Base-by-base conservation (phyloP, 2,797 vertebrate genomes). In the Taeniopygia guttata region DNA sequence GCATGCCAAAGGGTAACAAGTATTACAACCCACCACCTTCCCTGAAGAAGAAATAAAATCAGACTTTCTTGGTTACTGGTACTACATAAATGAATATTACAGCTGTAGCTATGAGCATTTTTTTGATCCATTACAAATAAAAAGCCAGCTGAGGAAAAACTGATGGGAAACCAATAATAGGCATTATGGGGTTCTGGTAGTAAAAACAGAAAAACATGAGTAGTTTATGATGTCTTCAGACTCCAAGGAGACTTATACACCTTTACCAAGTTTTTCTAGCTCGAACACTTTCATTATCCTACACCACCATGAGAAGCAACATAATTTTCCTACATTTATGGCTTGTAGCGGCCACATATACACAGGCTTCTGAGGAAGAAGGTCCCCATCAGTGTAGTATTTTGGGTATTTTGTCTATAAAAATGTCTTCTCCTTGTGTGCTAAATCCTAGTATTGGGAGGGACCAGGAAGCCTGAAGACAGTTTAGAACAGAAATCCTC, bases 91-190 rank as follows among this genome's bases (percentile, higher is more conserved):
- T 55, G 46, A 80, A 58, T 62, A 75, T 46, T 68, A 54, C 14
- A 62, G 5, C 16, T 5, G 26, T 32, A 52, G 36, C n/a, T 58
- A n/a, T n/a, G n/a, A n/a, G n/a, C n/a, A n/a, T 17, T 94, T 87
- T 92, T 92, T 89, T 74, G 59, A 52, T 68, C 84, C 51, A 46
- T 93, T 94, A 84, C 25, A n/a, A 73, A 45, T 59, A 86, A 94
- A 89, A 81, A 87, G 84, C 40, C 55, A 89, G 8, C 62, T 38
- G 82, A 91, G 73, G 38, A 89, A 92, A 95, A 90, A 46, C 12
- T 38, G 42, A 84, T 84, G 56, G 76, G 87, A 96, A 96, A 92
- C 77, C 48, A 74, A 63, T 51, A 1, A 49, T 19, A 79, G 67
- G 32, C 46, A 68, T 89, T 85, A 81, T 27, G 29, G 55, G 17